phyloP scores from a whole-genome alignment of 2,797 vertebrate species.

The Arctocebus calabarensis region DNA sequence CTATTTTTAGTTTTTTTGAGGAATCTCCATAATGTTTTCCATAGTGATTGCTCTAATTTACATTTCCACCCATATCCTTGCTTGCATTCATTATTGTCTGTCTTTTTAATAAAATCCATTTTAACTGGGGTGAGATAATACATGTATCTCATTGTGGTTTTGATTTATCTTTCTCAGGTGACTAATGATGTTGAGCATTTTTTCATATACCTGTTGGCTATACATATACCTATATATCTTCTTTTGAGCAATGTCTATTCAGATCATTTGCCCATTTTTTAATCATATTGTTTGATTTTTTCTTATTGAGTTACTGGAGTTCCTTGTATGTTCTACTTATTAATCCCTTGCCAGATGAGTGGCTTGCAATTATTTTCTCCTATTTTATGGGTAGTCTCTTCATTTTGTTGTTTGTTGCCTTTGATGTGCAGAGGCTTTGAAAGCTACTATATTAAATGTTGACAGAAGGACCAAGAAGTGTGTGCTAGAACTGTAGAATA shows the following conservation, averaged over 20 bases:
- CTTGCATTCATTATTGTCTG: neutral
- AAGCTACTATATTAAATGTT: slow-evolving; percentile 11
- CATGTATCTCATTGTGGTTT: neutral
- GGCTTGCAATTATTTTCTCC: no score
- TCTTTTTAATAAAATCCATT: neutral
- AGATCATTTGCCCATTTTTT: neutral
- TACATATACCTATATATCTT: no score
- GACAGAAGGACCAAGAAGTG: neutral
- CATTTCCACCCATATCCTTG: neutral
- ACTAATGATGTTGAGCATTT: neutral
- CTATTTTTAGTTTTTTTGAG: neutral
- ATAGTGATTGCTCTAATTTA: neutral
- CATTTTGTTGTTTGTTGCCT: neutral
- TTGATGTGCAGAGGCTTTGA: neutral
- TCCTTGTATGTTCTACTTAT: neutral
- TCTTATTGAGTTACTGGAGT: neutral
- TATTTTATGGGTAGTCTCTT: neutral
- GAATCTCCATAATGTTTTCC: neutral
- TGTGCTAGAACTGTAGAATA: neutral
- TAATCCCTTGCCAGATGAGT: no score
- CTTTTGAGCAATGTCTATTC: neutral
- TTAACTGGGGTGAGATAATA: neutral
- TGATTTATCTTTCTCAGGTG: neutral
- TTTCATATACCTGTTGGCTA: neutral
- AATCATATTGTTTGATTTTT: neutral